phyloP scores from a whole-genome alignment of 2,797 vertebrate genomes.

The Limosa lapponica region DNA sequence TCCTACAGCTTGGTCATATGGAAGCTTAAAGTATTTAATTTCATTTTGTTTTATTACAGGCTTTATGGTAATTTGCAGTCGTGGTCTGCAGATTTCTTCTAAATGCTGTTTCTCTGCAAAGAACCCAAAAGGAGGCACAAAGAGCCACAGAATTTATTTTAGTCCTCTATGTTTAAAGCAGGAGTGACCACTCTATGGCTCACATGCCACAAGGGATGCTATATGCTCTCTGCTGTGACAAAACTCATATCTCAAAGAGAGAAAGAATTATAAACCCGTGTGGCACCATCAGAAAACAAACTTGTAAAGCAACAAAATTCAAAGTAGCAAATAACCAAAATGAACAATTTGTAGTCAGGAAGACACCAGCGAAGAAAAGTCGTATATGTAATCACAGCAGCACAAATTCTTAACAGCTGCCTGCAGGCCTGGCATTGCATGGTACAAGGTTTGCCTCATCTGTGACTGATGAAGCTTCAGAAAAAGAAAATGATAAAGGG shows the following conservation, averaged over 20 bases:
- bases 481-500: neutral
- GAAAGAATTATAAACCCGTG: neutral
- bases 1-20: constrained; percentile 33
- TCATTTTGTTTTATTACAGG: constrained; percentile 38
- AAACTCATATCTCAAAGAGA: neutral
- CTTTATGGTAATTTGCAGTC: neutral
- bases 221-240: neutral
- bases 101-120: neutral
- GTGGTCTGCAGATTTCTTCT: constrained; percentile 22
- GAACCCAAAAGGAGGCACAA: neutral
- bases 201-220: neutral
- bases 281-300: neutral
- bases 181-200: neutral
- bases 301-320: neutral
- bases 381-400: neutral
- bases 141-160: neutral
- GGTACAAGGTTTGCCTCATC: neutral
- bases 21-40: constrained; percentile 50
- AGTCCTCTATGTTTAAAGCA: neutral
- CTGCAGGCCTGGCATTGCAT: neutral
- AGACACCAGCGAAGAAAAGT: neutral
- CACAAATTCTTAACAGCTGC: neutral
- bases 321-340: neutral
- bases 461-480: neutral
- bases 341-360: neutral